Percentiles rank a stretch among this genome's conserved stretches.
Conservation (phyloP, 2,797 vertebrate species). For the Leontopithecus rosalia region DNA sequence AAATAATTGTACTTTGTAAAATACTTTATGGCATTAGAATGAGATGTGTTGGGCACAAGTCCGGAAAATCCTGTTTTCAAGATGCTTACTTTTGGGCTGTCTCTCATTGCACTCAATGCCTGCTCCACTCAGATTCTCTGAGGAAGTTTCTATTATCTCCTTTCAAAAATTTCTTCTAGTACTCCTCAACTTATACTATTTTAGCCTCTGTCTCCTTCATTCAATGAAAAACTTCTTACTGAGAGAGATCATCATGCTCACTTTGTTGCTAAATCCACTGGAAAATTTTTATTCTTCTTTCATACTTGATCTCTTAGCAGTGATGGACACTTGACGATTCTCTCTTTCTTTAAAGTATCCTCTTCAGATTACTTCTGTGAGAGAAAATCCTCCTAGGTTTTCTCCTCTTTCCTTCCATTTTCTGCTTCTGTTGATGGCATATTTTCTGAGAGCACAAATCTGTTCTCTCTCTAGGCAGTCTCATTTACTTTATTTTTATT, state of each 20-base stretch:
- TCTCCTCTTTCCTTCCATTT: neutral
- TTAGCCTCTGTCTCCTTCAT: conserved; percentile 4
- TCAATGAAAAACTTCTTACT: neutral
- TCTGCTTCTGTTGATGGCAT: neutral
- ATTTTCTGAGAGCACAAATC: neutral
- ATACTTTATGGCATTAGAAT: neutral
- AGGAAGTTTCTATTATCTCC: too few relatives aligned
- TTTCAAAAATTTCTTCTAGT: too few relatives aligned
- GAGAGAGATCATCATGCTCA: conserved; percentile 17
- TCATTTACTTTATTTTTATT: too few relatives aligned
- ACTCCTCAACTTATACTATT: neutral
- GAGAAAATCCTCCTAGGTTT: neutral
- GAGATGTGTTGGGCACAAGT: neutral
- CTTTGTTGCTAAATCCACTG: conserved; percentile 14
- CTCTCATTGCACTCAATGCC: neutral
- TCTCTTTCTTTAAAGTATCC: conserved; percentile 9
- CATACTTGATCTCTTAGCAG: neutral
- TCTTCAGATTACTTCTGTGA: conserved; percentile 2
- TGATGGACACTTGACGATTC: neutral
- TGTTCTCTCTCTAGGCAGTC: neutral
- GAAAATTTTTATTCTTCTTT: conserved; percentile 22
- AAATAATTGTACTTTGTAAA: conserved; percentile 22
- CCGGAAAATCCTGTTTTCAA: neutral
- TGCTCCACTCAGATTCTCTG: neutral
- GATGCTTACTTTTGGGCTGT: neutral